A percentile compares a stretch with the other conserved stretches of the same genome.
These are phyloP conservation scores for Neomicropteryx cornuta DNA, from an alignment of 1,140 invertebrate genomes.

Conservation along the genomic window DNA sequence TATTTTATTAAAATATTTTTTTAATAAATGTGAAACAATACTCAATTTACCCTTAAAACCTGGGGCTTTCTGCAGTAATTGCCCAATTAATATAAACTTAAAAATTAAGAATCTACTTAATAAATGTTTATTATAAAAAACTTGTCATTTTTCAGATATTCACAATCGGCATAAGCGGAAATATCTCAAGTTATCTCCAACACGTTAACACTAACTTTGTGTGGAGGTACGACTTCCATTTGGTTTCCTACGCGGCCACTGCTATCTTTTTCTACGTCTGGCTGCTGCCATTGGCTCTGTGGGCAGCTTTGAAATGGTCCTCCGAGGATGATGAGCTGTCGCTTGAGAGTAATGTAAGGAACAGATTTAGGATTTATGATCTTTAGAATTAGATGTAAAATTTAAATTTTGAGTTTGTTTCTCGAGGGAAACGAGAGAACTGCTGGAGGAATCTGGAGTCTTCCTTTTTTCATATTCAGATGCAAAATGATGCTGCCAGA, in stretches of 20 bases:
- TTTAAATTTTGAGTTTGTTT: conserved; percentile 7
- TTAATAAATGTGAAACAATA: not conserved
- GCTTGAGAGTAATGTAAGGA: conserved; percentile 38
- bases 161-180: conserved; percentile 88
- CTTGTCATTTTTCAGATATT: conserved; percentile 47
- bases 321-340: conserved; percentile 41
- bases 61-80: not conserved
- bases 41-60: not conserved
- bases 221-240: conserved; percentile 90
- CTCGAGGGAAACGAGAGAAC: too few species aligned
- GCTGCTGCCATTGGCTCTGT: conserved; percentile 71
- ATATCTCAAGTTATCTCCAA: conserved; percentile 82
- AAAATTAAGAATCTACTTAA: not conserved
- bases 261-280: conserved; percentile 85
- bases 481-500: too few species aligned
- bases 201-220: conserved; percentile 51
- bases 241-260: conserved; percentile 84
- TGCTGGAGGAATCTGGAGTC: too few species aligned
- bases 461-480: too few species aligned
- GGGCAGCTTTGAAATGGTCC: conserved; percentile 78
- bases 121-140: not conserved
- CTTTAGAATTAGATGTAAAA: conserved; percentile 6
- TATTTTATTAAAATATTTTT: too few species aligned
- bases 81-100: too few species aligned
- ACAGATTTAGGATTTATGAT: conserved; percentile 7